phyloP scores from a whole-genome alignment of 2,888 invertebrate species.

The Cataglyphis rosenhaueri region DNA sequence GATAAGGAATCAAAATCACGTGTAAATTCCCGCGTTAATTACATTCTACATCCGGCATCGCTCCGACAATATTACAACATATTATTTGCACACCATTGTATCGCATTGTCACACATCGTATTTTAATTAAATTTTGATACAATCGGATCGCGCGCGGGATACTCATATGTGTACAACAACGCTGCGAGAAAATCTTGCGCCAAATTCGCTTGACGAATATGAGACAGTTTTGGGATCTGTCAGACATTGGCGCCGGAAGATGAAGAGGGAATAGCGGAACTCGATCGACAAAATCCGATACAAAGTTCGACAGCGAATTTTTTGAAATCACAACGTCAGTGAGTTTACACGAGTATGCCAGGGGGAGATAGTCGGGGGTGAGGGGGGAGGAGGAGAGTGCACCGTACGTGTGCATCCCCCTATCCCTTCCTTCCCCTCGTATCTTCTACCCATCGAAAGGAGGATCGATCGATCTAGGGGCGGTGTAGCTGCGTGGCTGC shows the following conservation, averaged over 20 bases:
- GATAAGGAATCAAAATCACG: slow-evolving; percentile 7
- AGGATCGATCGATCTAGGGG: slow-evolving; percentile 72
- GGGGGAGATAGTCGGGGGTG: background rate
- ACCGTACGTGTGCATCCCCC: slow-evolving; percentile 13
- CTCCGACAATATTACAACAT: slow-evolving; percentile 2
- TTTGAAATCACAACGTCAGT: slow-evolving; percentile 61
- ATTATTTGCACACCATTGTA: slow-evolving; percentile 21
- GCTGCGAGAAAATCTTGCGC: slow-evolving; percentile 12
- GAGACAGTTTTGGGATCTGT: slow-evolving; percentile 48
- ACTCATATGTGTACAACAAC: background rate
- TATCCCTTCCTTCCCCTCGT: background rate
- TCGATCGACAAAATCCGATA: slow-evolving; percentile 52
- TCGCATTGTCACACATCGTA: background rate
- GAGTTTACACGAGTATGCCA: slow-evolving; percentile 45
- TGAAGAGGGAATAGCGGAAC: slow-evolving; percentile 15
- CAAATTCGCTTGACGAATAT: slow-evolving; percentile 42
- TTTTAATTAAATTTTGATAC: slow-evolving; percentile 34
- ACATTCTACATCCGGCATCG: background rate
- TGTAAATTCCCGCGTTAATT: slow-evolving; percentile 17
- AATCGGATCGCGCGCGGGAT: background rate
- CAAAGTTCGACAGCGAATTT: slow-evolving; percentile 51
- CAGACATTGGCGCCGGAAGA: slow-evolving; percentile 35
- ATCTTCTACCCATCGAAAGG: background rate
- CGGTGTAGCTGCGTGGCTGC: slow-evolving; percentile 58
- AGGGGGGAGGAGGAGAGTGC: background rate